phyloP scores from a whole-genome alignment of 2,797 vertebrate genomes.

The Phoeniculus purpureus region DNA sequence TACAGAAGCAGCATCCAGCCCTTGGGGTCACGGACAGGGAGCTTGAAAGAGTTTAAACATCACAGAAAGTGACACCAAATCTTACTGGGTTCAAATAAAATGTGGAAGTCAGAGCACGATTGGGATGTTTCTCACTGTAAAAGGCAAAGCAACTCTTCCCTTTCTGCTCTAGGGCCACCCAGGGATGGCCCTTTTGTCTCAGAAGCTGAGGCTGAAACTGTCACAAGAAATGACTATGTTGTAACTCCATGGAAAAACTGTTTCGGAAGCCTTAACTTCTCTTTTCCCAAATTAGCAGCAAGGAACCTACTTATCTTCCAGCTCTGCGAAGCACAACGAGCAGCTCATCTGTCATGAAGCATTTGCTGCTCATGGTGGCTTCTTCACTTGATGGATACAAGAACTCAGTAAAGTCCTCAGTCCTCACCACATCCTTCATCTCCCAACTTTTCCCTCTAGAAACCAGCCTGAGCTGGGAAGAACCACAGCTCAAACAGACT shows the following conservation, averaged over 20 bases:
- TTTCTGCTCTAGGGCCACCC: rapidly evolving
- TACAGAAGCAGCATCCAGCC: neutral
- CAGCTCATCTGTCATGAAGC: neutral
- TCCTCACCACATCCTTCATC: neutral
- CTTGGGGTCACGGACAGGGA: neutral
- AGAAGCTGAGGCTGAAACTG: neutral
- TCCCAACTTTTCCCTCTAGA: neutral
- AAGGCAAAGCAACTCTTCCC: neutral
- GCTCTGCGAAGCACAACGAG: neutral
- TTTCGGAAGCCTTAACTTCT: neutral
- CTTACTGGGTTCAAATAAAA: neutral
- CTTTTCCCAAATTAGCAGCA: neutral
- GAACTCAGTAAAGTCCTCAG: neutral
- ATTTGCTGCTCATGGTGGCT: neutral
- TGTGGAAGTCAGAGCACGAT: neutral
- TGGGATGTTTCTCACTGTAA: neutral
- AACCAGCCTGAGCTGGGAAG: neutral
- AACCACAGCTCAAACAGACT: neutral
- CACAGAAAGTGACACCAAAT: neutral
- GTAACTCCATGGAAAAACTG: neutral
- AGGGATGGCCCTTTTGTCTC: neutral
- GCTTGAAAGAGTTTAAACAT: neutral
- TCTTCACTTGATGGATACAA: rapidly evolving
- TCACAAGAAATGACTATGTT: rapidly evolving
- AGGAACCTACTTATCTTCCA: neutral